Base-by-base conservation (phyloP, 2,888 invertebrate genomes). In the Nasonovia ribisnigri region DNA sequence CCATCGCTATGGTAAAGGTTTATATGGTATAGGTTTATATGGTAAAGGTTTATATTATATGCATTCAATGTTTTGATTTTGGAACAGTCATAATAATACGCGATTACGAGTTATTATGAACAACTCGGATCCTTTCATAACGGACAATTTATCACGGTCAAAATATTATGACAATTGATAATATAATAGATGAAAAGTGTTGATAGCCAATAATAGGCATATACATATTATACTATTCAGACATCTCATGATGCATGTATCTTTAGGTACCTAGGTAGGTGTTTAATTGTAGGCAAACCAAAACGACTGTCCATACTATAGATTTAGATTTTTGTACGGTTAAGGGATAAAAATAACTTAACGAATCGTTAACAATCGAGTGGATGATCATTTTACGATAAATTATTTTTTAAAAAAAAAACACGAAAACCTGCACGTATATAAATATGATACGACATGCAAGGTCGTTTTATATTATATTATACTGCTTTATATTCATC, bases 71-170 rank as follows among this genome's bases (percentile, higher is more conserved):
- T 13, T 42, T 84, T 51, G 77, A 88, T 92, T 88, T 92, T 88
- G 88, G 51, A 92, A 77, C 67, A 51, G 67, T 48, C 87, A 60
- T 77, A 77, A 77, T 36, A 77, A 86, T 48, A 57, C 48, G 36
- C 36, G 20, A 36, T 36, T 86, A 57, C 26, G 42, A 46, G 46
- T 92, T 57, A 57, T 88, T 51, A 92, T 36, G n/a, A 86, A 92
- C 26, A 86, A 60, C 84, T 46, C 24, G 86, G 46, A 42, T 91
- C 48, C 67, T 67, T 86, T 67, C 48, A n/a, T 77, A 42, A 89
- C 46, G n/a, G 54, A n/a, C 92, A 67, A 88, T 88, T 88, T 36
- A 92, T 92, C 67, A 77, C 77, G 92, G 67, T 88, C 77, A 54
- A 77, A 48, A n/a, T 48, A 77, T 90, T 51, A 87, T 92, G 60